phyloP scores from a whole-genome alignment of 2,797 vertebrate genomes.

The Catharus ustulatus region DNA sequence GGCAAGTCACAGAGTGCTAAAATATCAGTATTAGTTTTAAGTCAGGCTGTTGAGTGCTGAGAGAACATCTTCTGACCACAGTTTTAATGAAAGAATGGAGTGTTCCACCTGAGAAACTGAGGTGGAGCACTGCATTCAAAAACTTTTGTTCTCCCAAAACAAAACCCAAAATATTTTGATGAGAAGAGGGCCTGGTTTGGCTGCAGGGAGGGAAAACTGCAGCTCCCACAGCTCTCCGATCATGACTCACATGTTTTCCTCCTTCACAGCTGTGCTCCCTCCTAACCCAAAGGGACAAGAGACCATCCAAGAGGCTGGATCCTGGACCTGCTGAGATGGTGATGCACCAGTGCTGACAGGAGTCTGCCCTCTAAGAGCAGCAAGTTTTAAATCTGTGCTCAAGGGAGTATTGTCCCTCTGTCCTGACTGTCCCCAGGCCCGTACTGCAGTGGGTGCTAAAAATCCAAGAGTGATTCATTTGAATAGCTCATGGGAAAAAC shows the following conservation, averaged over 20 bases:
- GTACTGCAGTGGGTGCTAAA: not conserved
- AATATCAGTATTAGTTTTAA: not conserved
- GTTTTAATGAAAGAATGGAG: not conserved
- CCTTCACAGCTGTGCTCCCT: slow-evolving; percentile 73
- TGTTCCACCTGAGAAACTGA: slow-evolving; percentile 2
- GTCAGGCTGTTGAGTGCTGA: not conserved
- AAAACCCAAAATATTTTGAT: not conserved
- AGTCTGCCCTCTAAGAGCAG: not conserved
- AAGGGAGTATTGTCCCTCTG: not conserved
- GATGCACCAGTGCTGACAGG: not conserved
- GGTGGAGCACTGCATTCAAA: not conserved
- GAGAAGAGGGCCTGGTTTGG: not conserved
- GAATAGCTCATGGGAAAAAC: not conserved
- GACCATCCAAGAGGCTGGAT: slow-evolving; percentile 34
- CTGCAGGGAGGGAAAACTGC: slow-evolving; percentile 28
- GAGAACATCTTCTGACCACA: not conserved
- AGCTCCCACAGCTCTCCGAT: slow-evolving; percentile 23
- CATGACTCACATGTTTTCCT: slow-evolving; percentile 72
- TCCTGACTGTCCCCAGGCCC: not conserved
- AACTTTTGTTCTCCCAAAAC: not conserved
- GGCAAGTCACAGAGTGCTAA: not conserved
- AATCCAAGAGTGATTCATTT: not conserved
- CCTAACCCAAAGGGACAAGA: slow-evolving; percentile 53
- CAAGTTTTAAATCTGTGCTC: not conserved
- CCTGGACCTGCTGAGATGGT: slow-evolving; percentile 3